phyloP scores from a whole-genome alignment of 2,113 vertebrate species.

The Petrocephalus microphthalmus region DNA sequence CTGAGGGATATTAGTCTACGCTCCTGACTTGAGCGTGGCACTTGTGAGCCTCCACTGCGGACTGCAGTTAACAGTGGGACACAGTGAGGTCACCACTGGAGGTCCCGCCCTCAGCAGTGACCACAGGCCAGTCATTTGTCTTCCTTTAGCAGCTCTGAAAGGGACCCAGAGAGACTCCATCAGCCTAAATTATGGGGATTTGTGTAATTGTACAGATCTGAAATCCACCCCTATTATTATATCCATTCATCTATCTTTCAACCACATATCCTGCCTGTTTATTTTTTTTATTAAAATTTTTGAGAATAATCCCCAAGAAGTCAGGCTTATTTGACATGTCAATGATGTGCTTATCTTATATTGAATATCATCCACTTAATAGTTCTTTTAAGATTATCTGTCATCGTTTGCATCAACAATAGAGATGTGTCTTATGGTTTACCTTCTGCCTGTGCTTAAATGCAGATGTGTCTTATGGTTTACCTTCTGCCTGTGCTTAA shows the following conservation, averaged over 20 bases:
- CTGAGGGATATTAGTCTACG: not conserved
- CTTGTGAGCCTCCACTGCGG: not conserved
- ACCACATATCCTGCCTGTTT: not conserved
- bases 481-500: not conserved
- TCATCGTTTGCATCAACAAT: not conserved
- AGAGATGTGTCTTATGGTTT: no score
- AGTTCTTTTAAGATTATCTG: not conserved
- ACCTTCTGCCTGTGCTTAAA: no score
- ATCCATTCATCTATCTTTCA: not conserved
- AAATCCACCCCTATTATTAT: not conserved
- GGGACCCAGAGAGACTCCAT: not conserved
- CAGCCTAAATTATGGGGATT: conserved; percentile 1
- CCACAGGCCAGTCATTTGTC: conserved; percentile 10
- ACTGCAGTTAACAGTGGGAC: not conserved
- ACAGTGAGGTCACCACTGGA: not conserved
- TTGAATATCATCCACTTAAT: not conserved
- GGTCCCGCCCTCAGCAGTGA: not conserved
- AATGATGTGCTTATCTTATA: not conserved
- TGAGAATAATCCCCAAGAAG: not conserved
- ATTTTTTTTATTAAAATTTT: not conserved
- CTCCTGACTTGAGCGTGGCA: not conserved
- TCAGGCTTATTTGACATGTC: not conserved
- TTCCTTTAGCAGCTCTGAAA: conserved; percentile 14
- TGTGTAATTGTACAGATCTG: conserved; percentile 1
- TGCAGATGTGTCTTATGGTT: not conserved